Percentiles rank a stretch among this genome's conserved stretches.
These are phyloP conservation scores for Tetropium fuscum DNA, from an alignment of 2,888 invertebrate species.

Conservation along the genomic window DNA sequence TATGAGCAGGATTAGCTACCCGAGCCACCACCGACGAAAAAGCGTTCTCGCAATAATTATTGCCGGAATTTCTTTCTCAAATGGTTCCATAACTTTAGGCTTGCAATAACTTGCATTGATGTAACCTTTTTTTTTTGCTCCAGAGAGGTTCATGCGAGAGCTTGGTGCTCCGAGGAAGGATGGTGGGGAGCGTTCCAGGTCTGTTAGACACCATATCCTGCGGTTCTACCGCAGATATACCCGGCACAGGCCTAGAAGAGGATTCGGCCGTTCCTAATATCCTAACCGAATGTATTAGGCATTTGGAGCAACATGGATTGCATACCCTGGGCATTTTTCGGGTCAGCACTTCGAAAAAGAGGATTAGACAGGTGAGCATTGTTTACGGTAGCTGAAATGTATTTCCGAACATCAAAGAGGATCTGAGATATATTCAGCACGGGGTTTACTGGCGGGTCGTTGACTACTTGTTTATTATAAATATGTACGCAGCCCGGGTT, in stretches of 20 bases:
- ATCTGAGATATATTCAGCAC: no score
- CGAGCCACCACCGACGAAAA: no score
- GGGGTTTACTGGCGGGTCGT: no score
- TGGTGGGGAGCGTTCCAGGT: constrained; percentile 68
- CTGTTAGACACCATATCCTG: constrained; percentile 64
- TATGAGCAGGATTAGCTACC: no score
- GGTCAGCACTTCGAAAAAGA: constrained; percentile 91
- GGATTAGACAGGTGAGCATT: constrained; percentile 91
- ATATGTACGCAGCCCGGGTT: no score
- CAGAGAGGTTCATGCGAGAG: constrained; percentile 87
- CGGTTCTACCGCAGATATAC: constrained; percentile 65
- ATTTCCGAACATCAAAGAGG: no score
- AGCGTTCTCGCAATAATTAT: no score
- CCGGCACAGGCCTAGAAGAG: constrained; percentile 63
- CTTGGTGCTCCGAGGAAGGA: constrained; percentile 68
- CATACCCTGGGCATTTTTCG: constrained; percentile 91
- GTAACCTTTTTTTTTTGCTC: constrained; percentile 60
- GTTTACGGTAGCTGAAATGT: no score
- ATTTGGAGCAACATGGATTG: constrained; percentile 84
- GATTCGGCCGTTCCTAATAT: constrained; percentile 79
- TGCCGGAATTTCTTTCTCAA: no score
- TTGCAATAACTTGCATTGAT: no score
- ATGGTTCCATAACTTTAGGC: not conserved
- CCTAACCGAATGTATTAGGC: constrained; percentile 83
- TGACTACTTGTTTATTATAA: no score